Base-by-base conservation (phyloP, 2,797 vertebrate genomes). In the Urocyon cinereoargenteus region DNA sequence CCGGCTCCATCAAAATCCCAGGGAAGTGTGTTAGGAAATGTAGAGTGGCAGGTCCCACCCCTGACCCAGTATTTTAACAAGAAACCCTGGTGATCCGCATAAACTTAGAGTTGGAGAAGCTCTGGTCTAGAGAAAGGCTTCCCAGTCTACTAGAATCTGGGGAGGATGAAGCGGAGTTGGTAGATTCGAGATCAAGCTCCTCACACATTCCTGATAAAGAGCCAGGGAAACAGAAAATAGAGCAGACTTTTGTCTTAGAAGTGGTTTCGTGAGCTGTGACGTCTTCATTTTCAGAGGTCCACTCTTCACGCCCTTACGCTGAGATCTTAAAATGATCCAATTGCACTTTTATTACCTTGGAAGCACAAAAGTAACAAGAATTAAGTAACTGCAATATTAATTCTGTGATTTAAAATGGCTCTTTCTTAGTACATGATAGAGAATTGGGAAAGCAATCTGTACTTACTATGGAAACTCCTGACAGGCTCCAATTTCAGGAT, bases 351-450 rank as follows among this genome's bases (percentile, higher is more conserved):
- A 13, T 96, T 97, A 94, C 83, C 2, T 8, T 91, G 90, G 94
- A 94, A 98, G 98, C 97, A 90, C 57, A 98, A 92, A 97, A 98
- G 84, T 97, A 0, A 2, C 78, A 89, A 97, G 92, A 97, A 97
- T 93, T 95, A 92, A 93, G 93, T 97, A 90, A 83, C 26, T 45
- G 51, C 28, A 81, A 68, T 28, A 24, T 93, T 95, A 95, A 97
- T 51, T 34, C 28, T 96, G 81, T 89, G 86, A 75, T 90, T 92
- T 96, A 86, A 96, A 92, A 57, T 81, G 68, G 18, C 53, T 75
- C 59, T 72, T 93, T 86, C 64, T 84, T 66, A 73, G 68, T 36
- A 62, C 18, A 31, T 14, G 59, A 22, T 72, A 53, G 77, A 83
- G 91, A 88, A 87, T 53, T 77, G 83, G 36, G 78, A 91, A 84